A percentile compares a stretch with the other conserved stretches of the same genome.
Evolutionary conservation across 2,797 vertebrate genomes (phyloP).

Genomic region (Clarias platycephalus): DNA sequence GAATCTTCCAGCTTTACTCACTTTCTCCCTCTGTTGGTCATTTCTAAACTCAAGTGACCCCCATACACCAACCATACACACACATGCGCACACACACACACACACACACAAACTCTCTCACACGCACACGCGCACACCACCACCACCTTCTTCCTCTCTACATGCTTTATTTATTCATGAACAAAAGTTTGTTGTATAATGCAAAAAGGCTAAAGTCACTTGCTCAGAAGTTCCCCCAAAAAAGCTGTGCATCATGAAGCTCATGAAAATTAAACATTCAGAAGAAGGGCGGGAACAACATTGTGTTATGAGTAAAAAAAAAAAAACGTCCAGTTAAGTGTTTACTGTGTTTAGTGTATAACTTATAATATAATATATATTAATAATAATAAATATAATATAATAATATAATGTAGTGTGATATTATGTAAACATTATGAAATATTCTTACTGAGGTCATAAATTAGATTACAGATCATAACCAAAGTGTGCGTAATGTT

Average conservation of each 20-base stretch:
- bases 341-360: not conserved
- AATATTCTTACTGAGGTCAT: not conserved
- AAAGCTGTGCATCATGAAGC: not conserved
- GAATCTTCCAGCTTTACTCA: constrained; percentile 55
- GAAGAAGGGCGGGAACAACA: not conserved
- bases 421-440: not conserved
- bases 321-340: not conserved
- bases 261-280: not conserved
- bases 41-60: not conserved
- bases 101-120: constrained; percentile 1
- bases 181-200: not conserved
- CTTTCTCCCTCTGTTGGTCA: constrained; percentile 64
- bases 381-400: not conserved
- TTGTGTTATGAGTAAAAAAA: not conserved
- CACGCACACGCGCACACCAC: constrained; percentile 8
- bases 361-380: not conserved
- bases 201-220: not conserved
- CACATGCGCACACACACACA: constrained; percentile 1
- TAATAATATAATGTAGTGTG: not conserved
- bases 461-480: not conserved
- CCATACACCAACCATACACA: not conserved
- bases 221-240: not conserved
- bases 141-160: not conserved
- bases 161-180: not conserved
- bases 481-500: not conserved